Evolutionary conservation across 2,113 vertebrate species (phyloP), one percentile per base, ranked within the genome.

Genomic region (Diphyllodes magnificus): DNA sequence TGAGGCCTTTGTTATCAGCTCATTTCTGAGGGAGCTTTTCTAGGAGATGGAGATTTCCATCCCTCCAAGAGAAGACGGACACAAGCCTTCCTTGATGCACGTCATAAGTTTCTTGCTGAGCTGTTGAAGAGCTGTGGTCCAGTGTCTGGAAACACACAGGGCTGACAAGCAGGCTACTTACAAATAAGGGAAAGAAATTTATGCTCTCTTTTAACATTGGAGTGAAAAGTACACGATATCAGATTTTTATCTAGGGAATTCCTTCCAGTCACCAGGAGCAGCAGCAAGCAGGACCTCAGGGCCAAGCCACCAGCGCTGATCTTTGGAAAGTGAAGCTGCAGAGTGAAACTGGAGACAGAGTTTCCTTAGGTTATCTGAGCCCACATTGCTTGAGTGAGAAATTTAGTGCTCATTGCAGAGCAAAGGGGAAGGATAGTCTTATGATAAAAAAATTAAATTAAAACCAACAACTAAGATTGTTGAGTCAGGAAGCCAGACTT

Each of bases 311-410:
- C 44, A 60, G 11, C 28, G 11, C 57, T 76, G 45, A 13, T 86
- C 50, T 65, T 77, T 71, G 66, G 92, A 81, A 93, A 92, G 66
- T 9, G 82, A 90, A 79, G 65, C 82, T 83, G 33, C 33, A 22
- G 70, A 45, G 39, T 70, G 92, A 94, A 92, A 88, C 47, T 59
- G 73, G 69, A 96, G 82, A 75, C 71, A 37, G 30, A 33, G 39
- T 85, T 94, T 90, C 80, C 83, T 90, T 80, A 63, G 63, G 90
- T 93, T 90, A 88, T 82, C 73, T 86, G 88, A 96, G 77, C 86
- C 28, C 61, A 21, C 39, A 3, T 31, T 78, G 72, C 86, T 76
- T 37, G 51, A 40, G 54, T 72, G 79, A 92, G 85, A 94, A 94
- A 61, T 80, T 40, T 35, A 30, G 15, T 44, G 59, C 63, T 87